These are phyloP conservation scores for Hydrozoanthus tunicans DNA, from an alignment of 64 coral and sea anemone genomes.

Conservation along the genomic window DNA sequence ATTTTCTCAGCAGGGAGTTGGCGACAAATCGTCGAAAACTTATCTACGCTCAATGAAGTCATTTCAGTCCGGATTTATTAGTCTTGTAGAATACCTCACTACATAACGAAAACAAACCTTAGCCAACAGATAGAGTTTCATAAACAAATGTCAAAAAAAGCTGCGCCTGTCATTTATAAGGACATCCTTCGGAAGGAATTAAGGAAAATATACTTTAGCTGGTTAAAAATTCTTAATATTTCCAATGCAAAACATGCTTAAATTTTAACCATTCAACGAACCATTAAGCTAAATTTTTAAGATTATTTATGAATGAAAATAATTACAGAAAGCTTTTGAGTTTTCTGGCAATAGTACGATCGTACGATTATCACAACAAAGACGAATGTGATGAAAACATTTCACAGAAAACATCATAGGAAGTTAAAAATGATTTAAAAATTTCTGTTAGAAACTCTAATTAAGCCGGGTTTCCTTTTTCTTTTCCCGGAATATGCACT, in stretches of 20 bases:
- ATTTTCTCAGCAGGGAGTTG: constrained; percentile 18
- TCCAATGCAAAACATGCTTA: background rate
- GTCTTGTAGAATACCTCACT: background rate
- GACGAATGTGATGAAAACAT: background rate
- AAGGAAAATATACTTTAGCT: background rate
- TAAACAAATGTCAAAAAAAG: constrained; percentile 8
- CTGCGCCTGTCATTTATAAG: background rate
- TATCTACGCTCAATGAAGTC: constrained; percentile 21
- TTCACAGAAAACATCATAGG: background rate
- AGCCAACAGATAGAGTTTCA: background rate
- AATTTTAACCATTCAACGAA: background rate
- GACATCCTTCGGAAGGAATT: background rate
- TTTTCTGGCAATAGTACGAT: background rate
- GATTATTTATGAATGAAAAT: constrained; percentile 33
- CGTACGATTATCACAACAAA: constrained; percentile 36
- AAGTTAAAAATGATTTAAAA: background rate
- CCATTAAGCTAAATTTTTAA: background rate
- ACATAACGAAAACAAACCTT: constrained; percentile 9
- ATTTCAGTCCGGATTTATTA: background rate
- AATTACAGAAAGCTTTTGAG: constrained; percentile 9
- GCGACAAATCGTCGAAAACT: constrained; percentile 30
- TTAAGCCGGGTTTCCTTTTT: background rate
- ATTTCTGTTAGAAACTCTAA: background rate
- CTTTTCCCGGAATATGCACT: background rate
- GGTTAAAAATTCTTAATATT: background rate